These are phyloP conservation scores for Mionectes olivaceus DNA, from an alignment of 2,797 vertebrate species.

Conservation along the genomic window DNA sequence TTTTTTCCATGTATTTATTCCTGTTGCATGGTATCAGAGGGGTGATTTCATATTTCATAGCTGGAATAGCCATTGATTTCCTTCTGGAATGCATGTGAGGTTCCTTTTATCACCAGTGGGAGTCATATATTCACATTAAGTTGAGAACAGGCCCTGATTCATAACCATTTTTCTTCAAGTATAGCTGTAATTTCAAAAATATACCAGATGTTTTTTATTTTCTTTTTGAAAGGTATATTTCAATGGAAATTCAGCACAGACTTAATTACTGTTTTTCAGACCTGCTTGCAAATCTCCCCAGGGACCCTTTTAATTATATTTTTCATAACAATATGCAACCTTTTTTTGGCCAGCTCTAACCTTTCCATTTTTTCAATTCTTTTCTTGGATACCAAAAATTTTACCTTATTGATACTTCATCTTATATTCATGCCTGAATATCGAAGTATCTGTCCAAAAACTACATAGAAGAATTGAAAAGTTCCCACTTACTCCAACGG, in stretches of 20 bases:
- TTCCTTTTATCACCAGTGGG: constrained; percentile 8
- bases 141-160: not conserved
- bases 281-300: not conserved
- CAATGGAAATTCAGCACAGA: not conserved
- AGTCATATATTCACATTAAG: not conserved
- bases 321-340: not conserved
- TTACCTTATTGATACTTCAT: not conserved
- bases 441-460: not conserved
- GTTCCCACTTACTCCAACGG: not conserved
- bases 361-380: not conserved
- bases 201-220: not conserved
- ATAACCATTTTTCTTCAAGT: not conserved
- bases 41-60: not conserved
- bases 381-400: not conserved
- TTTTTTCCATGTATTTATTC: not conserved
- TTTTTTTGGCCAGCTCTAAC: not conserved
- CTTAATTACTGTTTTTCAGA: not conserved
- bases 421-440: not conserved
- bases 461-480: not conserved
- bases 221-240: not conserved
- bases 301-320: not conserved
- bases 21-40: not conserved
- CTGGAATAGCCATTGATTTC: not conserved
- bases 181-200: constrained; percentile 1
- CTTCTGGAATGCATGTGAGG: not conserved